Evolutionary conservation across 2,797 vertebrate genomes (phyloP).

Genomic region (Pachyuromys duprasi): DNA sequence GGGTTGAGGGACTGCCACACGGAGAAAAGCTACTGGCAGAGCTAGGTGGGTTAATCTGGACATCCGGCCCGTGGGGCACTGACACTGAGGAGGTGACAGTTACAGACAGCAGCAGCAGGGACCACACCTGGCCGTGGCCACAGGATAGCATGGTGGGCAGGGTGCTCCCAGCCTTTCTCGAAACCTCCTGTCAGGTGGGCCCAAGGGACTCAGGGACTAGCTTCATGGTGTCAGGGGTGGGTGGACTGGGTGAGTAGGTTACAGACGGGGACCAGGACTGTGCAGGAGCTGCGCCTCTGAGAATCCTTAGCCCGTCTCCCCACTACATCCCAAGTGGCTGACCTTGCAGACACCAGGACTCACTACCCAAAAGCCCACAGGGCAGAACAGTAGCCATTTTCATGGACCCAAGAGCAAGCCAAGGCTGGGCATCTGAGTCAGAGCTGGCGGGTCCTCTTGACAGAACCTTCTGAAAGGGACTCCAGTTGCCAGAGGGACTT

Average conservation of each 20-base stretch:
- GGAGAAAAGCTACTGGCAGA: neutral
- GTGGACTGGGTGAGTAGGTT: too few species aligned
- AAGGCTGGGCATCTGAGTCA: neutral
- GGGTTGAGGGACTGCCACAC: neutral
- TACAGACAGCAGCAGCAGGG: neutral
- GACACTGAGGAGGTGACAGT: neutral
- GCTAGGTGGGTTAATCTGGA: accelerated
- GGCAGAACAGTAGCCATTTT: neutral
- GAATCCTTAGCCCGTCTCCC: neutral
- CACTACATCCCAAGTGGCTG: neutral
- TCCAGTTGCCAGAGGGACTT: neutral
- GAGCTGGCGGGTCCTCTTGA: neutral
- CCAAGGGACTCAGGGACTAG: neutral
- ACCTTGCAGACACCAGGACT: neutral
- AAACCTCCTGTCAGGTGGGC: neutral
- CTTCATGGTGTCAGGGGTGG: neutral
- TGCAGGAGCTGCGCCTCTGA: neutral
- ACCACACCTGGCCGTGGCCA: accelerated
- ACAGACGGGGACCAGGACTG: too few species aligned
- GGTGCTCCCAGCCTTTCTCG: neutral
- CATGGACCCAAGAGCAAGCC: neutral
- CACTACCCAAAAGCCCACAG: neutral
- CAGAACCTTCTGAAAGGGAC: neutral
- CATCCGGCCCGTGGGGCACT: neutral
- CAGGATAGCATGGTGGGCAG: accelerated